These are phyloP conservation scores for Mesorhabditis spiculigera DNA, from an alignment of 2,888 invertebrate species.

Conservation along the genomic window DNA sequence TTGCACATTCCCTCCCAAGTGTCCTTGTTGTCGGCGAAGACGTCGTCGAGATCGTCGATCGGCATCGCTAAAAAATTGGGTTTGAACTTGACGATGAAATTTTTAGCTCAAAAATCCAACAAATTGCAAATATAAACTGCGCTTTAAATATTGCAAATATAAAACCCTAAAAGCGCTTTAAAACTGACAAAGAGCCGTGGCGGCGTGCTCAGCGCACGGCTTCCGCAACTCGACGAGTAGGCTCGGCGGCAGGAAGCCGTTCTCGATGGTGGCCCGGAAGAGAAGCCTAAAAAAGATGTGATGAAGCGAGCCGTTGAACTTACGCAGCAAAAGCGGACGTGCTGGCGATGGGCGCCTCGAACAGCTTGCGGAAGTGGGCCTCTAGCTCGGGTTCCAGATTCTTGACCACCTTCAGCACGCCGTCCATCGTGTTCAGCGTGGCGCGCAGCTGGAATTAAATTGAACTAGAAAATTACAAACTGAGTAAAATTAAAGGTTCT, in stretches of 20 bases:
- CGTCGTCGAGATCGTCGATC: neutral
- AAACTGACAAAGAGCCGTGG: too few relatives aligned
- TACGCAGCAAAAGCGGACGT: neutral
- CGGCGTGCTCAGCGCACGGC: too few relatives aligned
- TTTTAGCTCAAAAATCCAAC: too few relatives aligned
- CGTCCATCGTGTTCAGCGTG: neutral
- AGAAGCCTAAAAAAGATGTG: too few relatives aligned
- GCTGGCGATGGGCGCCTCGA: neutral
- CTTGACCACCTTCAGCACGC: neutral
- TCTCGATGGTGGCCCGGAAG: too few relatives aligned
- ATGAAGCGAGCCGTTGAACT: neutral
- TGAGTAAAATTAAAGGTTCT: too few relatives aligned
- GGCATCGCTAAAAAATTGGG: neutral
- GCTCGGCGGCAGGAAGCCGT: too few relatives aligned
- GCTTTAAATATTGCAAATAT: too few relatives aligned
- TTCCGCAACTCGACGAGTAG: too few relatives aligned
- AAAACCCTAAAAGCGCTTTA: too few relatives aligned
- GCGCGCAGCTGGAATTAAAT: neutral
- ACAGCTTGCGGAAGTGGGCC: neutral
- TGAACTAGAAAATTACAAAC: neutral
- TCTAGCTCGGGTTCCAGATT: neutral
- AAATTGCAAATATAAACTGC: too few relatives aligned
- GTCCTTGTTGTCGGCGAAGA: neutral
- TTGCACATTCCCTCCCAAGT: neutral
- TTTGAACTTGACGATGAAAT: too few relatives aligned